Evolutionary conservation across 2,113 vertebrate species (phyloP).

Genomic region (Macrotis lagotis): DNA sequence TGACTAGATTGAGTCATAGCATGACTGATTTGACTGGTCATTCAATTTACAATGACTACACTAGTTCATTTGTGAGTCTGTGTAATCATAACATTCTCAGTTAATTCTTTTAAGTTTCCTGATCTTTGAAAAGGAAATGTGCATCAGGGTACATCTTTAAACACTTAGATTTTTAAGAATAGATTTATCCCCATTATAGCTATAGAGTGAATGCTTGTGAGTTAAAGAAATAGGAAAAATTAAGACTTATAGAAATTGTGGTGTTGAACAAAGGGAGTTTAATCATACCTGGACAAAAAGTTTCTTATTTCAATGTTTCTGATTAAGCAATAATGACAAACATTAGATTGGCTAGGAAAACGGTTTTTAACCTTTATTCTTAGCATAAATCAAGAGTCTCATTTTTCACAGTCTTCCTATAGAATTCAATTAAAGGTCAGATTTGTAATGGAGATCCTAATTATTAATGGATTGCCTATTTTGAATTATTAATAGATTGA

Average conservation of each 20-base stretch:
- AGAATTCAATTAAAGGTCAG: conserved; percentile 91
- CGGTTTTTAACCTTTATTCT: conserved; percentile 87
- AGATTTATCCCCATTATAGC: background rate
- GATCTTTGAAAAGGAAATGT: background rate
- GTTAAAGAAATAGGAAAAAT: background rate
- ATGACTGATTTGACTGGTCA: background rate
- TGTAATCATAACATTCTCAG: background rate
- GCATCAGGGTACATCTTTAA: background rate
- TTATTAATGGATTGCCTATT: conserved; percentile 88
- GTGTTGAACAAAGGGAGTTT: background rate
- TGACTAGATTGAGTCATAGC: conserved; percentile 19
- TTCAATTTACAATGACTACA: background rate
- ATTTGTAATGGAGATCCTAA: conserved; percentile 87
- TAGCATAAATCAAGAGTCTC: conserved; percentile 86
- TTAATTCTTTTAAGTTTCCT: background rate
- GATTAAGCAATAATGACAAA: conserved; percentile 69
- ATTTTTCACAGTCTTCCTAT: conserved; percentile 87
- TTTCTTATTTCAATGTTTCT: conserved; percentile 49
- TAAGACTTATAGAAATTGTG: background rate
- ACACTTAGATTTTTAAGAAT: background rate
- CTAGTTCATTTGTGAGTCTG: background rate
- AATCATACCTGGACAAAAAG: background rate
- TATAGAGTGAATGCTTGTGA: background rate
- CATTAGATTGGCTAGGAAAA: conserved; percentile 79
- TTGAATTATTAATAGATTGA: conserved; percentile 87